phyloP scores from a whole-genome alignment of 2,888 invertebrate genomes.

The Eupithecia inturbata region DNA sequence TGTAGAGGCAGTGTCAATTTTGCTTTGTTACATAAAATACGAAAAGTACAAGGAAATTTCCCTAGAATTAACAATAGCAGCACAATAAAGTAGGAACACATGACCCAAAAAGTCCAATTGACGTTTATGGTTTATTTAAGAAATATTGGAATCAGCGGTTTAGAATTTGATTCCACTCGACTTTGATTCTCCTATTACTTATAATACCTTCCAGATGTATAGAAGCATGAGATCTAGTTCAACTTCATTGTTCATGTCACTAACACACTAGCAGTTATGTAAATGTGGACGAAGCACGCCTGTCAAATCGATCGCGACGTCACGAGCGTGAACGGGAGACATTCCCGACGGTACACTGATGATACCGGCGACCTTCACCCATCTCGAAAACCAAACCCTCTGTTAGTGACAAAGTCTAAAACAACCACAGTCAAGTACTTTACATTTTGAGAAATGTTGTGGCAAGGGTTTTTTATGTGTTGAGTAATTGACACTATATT shows the following conservation, averaged over 20 bases:
- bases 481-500: conserved; percentile 12
- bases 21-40: neutral
- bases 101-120: neutral
- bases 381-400: neutral
- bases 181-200: too few relatives aligned
- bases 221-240: neutral
- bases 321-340: conserved; percentile 30
- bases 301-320: conserved; percentile 35
- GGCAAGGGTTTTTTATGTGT: neutral
- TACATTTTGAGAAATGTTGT: neutral
- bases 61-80: neutral
- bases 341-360: conserved; percentile 20
- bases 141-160: neutral
- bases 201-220: too few relatives aligned
- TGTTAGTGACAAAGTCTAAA: neutral
- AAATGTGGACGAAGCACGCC: conserved; percentile 26
- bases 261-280: conserved; percentile 20
- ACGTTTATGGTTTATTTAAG: too few relatives aligned
- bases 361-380: conserved; percentile 22
- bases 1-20: neutral
- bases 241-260: conserved; percentile 13
- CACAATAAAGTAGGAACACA: neutral
- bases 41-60: neutral
- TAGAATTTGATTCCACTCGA: neutral
- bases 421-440: neutral